These are phyloP conservation scores for Eulemur coronatus DNA, from an alignment of 2,797 vertebrate species.

Conservation along the genomic window DNA sequence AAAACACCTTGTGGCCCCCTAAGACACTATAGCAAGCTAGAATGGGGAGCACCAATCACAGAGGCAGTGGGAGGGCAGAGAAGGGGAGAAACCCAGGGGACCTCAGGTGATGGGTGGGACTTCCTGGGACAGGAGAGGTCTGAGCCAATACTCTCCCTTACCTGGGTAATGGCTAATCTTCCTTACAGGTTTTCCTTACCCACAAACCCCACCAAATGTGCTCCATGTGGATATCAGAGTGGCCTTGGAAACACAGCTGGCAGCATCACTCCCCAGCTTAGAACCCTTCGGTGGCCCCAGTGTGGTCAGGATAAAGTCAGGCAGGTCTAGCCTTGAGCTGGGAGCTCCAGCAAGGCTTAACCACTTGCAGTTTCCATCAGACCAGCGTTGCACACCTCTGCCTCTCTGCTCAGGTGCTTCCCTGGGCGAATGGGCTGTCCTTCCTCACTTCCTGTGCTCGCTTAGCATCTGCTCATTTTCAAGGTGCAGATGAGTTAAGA, in stretches of 20 bases:
- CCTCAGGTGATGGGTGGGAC: background rate
- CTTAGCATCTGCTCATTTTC: background rate
- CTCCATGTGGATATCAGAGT: background rate
- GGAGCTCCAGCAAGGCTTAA: background rate
- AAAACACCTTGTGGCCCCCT: background rate
- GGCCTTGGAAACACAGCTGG: background rate
- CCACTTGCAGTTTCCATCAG: background rate
- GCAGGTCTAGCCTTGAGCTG: background rate
- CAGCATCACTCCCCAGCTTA: too few species aligned
- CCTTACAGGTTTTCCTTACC: background rate
- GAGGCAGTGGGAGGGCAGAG: background rate
- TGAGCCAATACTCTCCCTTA: background rate
- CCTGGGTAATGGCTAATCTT: background rate
- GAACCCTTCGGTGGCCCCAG: too few species aligned
- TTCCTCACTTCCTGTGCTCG: background rate
- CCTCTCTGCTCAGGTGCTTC: background rate
- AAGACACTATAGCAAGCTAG: background rate
- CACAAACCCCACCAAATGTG: background rate
- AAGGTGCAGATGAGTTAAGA: background rate
- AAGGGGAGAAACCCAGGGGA: background rate
- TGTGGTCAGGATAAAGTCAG: background rate
- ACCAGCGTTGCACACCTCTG: background rate
- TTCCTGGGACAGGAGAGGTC: background rate
- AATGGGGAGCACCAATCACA: background rate
- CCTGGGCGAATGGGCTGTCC: background rate